Base-by-base conservation (phyloP, 1,140 invertebrate genomes). In the Charaxes varanes region DNA sequence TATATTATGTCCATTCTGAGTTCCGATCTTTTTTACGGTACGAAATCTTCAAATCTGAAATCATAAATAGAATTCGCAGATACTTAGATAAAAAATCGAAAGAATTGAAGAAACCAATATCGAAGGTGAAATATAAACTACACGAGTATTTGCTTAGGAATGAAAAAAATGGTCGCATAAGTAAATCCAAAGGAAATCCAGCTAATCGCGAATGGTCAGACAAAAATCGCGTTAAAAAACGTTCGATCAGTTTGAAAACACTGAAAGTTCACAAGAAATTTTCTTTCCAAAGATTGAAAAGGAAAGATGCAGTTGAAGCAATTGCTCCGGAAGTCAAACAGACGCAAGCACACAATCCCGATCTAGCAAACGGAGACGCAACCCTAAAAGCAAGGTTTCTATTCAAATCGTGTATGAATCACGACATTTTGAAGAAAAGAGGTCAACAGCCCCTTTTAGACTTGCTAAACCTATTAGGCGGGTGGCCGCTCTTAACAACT, bases 401-500 rank as follows among this genome's bases (percentile, higher is more conserved):
- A 0, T 97, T 94, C 60, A 86, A 88, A 50, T 94, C 94, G 0
- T 97, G 95, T 53, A 92, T 96, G 87, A 92, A 96, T 70, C 88
- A 90, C 71, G 87, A 89, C 15, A 85, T 92, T 34, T 82, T 93
- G 47, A 86, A 92, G 54, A 77, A 86, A 51, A 86, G 92, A 35
- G 90, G 89, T 14, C 88, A 91, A 46, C 83, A 87, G 41, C 94
- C 95, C 1, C 73, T 97, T 4, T 51, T 93, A 14, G 79, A 88
- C 18, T 83, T 97, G 15, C 72, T 97, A 12, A 77, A 91, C 1
- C 72, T 90, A 24, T 73, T 97, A 1, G 95, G 94, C 15, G 93
- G 93, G 1, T 96, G 93, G 95, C 95, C 95, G 0, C 89, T 97
- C 2, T 59, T 96, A 2, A 81, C 89, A 13, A 60, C 82, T 1